Evolutionary conservation across 2,113 vertebrate genomes (phyloP), one percentile per base, ranked within the genome.

Genomic region (Pterocles orientalis): DNA sequence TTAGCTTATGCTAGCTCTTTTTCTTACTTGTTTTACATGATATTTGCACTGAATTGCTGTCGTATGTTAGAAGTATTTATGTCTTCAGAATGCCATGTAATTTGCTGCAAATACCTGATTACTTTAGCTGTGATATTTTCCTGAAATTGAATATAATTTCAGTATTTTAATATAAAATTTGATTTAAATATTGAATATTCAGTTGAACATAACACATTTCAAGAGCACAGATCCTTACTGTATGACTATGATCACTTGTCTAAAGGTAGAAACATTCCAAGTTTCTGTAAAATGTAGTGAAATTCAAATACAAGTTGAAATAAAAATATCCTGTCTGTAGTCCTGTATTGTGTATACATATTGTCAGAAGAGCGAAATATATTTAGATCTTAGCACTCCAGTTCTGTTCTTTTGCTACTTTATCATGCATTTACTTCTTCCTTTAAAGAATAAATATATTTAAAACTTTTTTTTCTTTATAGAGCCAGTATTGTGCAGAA

Each of bases 401-500:
- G 3, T 81, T 61, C 47, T 71, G 53, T 45, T 7, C 36, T 82
- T 86, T 47, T 70, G 36, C 17, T 60, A 12, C 31, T 57, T 78
- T 65, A n/a, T 78, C 8, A 24, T 34, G 11, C 2, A 21, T 51
- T 31, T 69, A 39, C 25, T 36, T 47, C 78, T 95, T 72, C 57
- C 31, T 71, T 75, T 41, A 47, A 47, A 26, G 29, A 78, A 80
- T 61, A 77, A 43, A 33, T 15, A 2, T 15, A 33, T 75, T 82
- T 75, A 6, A 62, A n/a, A 24, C 6, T 9, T 8, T 81, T 76
- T 79, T 85, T 85, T 82, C 61, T 73, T 82, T 76, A 53, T 82
- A 99, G 99, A 96, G 99, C 99, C 82, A 99, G 99, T 95, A 99
- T 99, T 69, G 99, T 99, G 92, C 99, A 99, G 98, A 99, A 99